Evolutionary conservation across 2,888 invertebrate genomes (phyloP), one percentile per base, ranked within the genome.

Genomic region (Creontiades dilutus): DNA sequence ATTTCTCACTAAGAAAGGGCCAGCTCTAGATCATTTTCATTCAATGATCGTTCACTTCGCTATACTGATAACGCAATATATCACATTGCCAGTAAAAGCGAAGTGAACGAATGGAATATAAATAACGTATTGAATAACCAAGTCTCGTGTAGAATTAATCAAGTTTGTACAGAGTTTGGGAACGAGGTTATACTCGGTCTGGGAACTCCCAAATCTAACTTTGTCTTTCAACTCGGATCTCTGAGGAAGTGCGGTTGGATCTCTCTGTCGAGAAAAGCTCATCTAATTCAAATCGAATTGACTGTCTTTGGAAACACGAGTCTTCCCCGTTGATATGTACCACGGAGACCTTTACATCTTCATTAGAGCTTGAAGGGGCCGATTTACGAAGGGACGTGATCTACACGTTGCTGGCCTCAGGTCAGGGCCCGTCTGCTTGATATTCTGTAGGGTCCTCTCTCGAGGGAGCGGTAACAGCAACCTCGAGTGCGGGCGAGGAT

Each of bases 341-440:
- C 68, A 23, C 23, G 23, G 27, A 68, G 68, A 19, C 9, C 68
- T 23, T 68, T 23, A 68, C 68, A 5, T 68, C 68, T 68, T 68
- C 68, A 68, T 68, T 68, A 68, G 19, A 68, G 68, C 23, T 23
- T 68, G 68, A 68, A 68, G 68, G n/a, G 68, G 27, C 23, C 68
- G 68, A 68, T 23, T 68, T 23, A 68, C 68, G 27, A 2, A 14
- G 52, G 68, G 23, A 7, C 68, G 68, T 23, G 23, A 23, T 23
- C 68, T 57, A 57, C 68, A 68, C 68, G 68, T 23, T 23, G 23
- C 68, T 68, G 68, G 23, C 68, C 68, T 23, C 23, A 9, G 27
- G 68, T 68, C 68, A 68, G 5, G 19, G 23, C 7, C 68, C 48
- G 48, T 19, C 68, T 27, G 27, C 68, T 68, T 68, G 68, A 27